These are phyloP conservation scores for Ectropis crepuscularia DNA, from an alignment of 2,888 invertebrate species.

Conservation along the genomic window DNA sequence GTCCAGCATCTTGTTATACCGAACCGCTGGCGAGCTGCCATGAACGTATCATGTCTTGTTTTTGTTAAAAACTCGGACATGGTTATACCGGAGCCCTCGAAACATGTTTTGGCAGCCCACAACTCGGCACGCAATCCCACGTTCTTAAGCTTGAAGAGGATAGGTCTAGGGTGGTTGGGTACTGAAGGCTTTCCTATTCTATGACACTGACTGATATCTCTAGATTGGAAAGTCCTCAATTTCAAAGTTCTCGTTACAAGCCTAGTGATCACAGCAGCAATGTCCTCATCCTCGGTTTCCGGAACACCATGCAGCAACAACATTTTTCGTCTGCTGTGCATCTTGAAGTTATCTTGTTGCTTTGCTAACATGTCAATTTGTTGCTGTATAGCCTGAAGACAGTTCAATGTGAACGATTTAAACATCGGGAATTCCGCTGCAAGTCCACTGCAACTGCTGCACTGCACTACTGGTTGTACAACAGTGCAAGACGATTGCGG, in stretches of 20 bases:
- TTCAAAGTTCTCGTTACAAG: neutral
- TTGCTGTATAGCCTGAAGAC: neutral
- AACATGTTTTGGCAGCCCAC: neutral
- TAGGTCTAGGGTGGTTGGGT: neutral
- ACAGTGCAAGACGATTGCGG: too few relatives aligned
- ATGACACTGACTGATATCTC: neutral
- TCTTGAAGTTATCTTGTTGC: neutral
- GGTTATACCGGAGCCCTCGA: neutral
- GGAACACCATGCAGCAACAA: neutral
- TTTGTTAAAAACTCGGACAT: neutral
- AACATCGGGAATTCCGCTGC: too few relatives aligned
- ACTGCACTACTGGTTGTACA: too few relatives aligned
- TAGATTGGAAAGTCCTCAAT: neutral
- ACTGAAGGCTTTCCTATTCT: neutral
- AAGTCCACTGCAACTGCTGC: too few relatives aligned
- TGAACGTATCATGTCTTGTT: neutral
- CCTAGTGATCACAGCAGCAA: neutral
- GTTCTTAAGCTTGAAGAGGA: neutral
- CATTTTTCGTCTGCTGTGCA: neutral
- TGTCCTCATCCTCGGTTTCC: neutral
- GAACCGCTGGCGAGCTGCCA: neutral
- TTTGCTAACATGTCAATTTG: neutral
- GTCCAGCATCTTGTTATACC: neutral
- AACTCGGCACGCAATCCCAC: neutral
- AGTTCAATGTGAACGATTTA: neutral